phyloP scores from a whole-genome alignment of 2,888 invertebrate genomes.

The Drepana falcataria region DNA sequence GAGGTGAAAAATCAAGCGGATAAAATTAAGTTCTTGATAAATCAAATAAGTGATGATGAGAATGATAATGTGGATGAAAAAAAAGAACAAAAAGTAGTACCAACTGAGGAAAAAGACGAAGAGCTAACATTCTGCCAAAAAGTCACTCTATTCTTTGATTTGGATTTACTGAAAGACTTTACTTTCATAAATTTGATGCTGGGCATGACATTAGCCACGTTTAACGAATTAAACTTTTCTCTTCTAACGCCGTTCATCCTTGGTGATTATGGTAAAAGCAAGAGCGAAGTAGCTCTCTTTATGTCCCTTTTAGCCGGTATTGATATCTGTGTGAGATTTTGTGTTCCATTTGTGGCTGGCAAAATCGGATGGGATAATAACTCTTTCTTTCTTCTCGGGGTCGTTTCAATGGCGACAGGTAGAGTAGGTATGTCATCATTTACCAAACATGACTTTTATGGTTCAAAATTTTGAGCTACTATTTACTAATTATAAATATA shows the following conservation, averaged over 20 bases:
- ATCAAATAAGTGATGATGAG: slow-evolving; percentile 41
- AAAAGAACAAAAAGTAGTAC: slow-evolving; percentile 25
- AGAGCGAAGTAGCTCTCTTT: slow-evolving; percentile 80
- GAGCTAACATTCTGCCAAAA: slow-evolving; percentile 73
- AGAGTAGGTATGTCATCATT: slow-evolving; percentile 71
- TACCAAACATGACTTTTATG: slow-evolving; percentile 1
- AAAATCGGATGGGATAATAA: slow-evolving; percentile 85
- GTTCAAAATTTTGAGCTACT: slow-evolving; percentile 1
- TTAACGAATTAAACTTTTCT: slow-evolving; percentile 85
- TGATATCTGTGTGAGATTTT: slow-evolving; percentile 82
- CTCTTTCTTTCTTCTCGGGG: slow-evolving; percentile 84
- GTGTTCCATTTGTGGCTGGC: slow-evolving; percentile 83
- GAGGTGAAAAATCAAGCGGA: slow-evolving; percentile 40
- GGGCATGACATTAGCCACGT: slow-evolving; percentile 84
- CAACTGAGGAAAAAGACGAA: slow-evolving; percentile 35
- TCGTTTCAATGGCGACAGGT: slow-evolving; percentile 82
- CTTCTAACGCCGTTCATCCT: slow-evolving; percentile 85
- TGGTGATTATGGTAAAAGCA: slow-evolving; percentile 81
- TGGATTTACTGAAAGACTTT: slow-evolving; percentile 83
- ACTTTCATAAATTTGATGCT: slow-evolving; percentile 84
- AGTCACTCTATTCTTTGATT: slow-evolving; percentile 82
- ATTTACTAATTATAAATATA: slow-evolving; percentile 1
- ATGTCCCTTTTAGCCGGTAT: slow-evolving; percentile 84
- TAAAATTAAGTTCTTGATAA: slow-evolving; percentile 53
- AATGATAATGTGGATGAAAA: slow-evolving; percentile 48